Evolutionary conservation across 2,113 vertebrate species (phyloP).

Genomic region (Erythrocercus mccallii): DNA sequence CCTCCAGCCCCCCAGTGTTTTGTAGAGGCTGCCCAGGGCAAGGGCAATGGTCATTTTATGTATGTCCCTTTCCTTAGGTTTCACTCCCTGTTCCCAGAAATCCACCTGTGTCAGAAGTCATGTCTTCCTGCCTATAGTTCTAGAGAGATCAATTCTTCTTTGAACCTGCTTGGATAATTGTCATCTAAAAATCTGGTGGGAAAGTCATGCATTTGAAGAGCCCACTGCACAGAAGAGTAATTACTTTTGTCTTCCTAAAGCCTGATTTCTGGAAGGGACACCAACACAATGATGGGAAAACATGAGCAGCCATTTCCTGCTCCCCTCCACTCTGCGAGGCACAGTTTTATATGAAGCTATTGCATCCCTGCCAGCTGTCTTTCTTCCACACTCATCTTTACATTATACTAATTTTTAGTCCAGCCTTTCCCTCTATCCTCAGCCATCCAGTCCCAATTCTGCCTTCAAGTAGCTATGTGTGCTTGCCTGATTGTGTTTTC

Average conservation of each 20-base stretch:
- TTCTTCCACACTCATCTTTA: not conserved
- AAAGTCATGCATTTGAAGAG: not conserved
- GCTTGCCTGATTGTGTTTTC: not conserved
- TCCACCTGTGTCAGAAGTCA: fast-evolving
- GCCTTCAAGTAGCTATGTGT: not conserved
- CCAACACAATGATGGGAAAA: not conserved
- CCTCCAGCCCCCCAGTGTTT: not conserved
- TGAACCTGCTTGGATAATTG: not conserved
- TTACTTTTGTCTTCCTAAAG: not conserved
- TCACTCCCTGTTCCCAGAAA: not conserved
- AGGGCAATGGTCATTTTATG: not conserved
- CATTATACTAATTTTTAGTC: not conserved
- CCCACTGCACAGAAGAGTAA: not conserved
- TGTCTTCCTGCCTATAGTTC: not conserved
- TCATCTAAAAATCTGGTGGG: not conserved
- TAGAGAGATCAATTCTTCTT: not conserved
- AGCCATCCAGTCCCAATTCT: not conserved
- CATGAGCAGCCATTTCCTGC: not conserved
- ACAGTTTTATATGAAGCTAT: not conserved
- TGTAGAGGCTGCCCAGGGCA: not conserved
- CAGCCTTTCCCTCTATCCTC: not conserved
- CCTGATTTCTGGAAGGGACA: not conserved
- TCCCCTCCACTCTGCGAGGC: fast-evolving
- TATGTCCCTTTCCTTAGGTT: not conserved
- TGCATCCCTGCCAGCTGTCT: fast-evolving